These are phyloP conservation scores for Siderastrea siderea DNA, from an alignment of 92 coral and sea anemone species.

Conservation along the genomic window DNA sequence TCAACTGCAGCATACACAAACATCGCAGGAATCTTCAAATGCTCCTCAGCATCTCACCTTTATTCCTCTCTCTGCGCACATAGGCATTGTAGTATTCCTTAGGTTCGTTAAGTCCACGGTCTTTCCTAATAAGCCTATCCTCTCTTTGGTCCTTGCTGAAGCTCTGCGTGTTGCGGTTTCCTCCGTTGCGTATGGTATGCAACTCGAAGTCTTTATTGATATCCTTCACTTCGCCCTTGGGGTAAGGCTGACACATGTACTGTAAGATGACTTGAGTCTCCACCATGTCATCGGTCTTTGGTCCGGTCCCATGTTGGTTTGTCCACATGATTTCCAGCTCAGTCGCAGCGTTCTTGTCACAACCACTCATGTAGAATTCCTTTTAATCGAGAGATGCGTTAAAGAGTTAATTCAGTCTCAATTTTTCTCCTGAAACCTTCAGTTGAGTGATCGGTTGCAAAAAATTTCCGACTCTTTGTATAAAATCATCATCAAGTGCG, in stretches of 20 bases:
- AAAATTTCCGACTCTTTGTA: background rate
- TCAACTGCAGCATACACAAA: too few species aligned
- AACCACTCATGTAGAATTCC: conserved; percentile 52
- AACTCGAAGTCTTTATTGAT: conserved; percentile 29
- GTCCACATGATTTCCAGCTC: conserved; percentile 67
- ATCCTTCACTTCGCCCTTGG: conserved; percentile 4
- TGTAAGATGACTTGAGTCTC: conserved; percentile 70
- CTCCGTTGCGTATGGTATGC: conserved; percentile 47
- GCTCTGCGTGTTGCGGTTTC: background rate
- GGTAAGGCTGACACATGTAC: conserved; percentile 59
- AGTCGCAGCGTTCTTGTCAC: conserved; percentile 44
- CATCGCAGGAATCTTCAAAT: too few species aligned
- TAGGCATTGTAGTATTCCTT: background rate
- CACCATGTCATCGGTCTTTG: conserved; percentile 53
- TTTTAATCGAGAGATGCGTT: background rate
- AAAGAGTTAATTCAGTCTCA: background rate
- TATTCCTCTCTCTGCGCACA: conserved; percentile 20
- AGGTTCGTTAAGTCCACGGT: conserved; percentile 40
- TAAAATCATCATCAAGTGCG: too few species aligned
- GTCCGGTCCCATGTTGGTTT: conserved; percentile 76
- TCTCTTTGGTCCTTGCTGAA: background rate
- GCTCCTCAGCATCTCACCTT: conserved; percentile 2
- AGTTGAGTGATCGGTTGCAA: background rate
- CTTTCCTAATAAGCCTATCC: background rate
- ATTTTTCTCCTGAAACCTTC: background rate